Conservation (phyloP, 2,888 invertebrate genomes). For the Scaptomyza parva region DNA sequence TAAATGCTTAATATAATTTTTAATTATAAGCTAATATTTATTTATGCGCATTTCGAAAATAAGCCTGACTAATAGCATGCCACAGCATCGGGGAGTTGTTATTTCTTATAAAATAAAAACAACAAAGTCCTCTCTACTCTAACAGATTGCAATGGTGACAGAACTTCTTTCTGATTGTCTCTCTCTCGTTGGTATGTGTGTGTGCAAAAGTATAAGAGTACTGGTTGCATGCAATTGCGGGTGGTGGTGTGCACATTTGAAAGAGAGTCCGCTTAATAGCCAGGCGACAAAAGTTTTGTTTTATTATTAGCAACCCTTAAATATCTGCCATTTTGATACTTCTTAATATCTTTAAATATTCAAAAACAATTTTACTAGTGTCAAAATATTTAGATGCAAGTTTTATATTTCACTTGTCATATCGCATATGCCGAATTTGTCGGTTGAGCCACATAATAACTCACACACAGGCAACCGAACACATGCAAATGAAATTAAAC, state of each 20-base stretch:
- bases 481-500: constrained; percentile 29
- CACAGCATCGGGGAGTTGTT: constrained; percentile 10
- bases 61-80: constrained; percentile 42
- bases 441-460: constrained; percentile 27
- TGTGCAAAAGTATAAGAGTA: constrained; percentile 6
- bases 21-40: constrained; percentile 63
- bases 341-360: too few species aligned
- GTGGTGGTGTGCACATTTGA: constrained; percentile 10
- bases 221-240: not conserved
- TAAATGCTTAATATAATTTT: constrained; percentile 45
- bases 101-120: constrained; percentile 29
- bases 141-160: constrained; percentile 24
- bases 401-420: not conserved
- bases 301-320: not conserved
- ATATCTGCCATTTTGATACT: not conserved
- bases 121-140: constrained; percentile 8
- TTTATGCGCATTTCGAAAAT: constrained; percentile 49
- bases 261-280: not conserved
- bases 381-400: too few species aligned
- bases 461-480: not conserved
- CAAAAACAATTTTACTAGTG: too few species aligned
- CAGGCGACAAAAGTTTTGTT: constrained; percentile 33
- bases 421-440: constrained; percentile 30
- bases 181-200: not conserved
- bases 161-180: constrained; percentile 10